These are phyloP conservation scores for Phainopepla nitens DNA, from an alignment of 2,113 vertebrate genomes.

Conservation along the genomic window DNA sequence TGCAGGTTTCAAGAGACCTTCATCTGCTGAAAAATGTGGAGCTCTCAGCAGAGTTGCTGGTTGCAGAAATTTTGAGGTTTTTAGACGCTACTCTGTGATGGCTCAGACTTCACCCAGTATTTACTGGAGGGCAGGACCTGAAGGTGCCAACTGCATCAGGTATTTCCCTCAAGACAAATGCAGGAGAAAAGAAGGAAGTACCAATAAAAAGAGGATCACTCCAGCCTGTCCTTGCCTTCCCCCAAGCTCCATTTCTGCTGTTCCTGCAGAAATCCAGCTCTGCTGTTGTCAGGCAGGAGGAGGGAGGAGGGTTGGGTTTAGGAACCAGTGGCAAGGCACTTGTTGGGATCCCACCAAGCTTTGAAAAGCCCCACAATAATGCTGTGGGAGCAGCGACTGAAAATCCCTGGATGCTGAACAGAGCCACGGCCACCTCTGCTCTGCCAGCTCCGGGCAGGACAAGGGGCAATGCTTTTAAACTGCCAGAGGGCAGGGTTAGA, in stretches of 20 bases:
- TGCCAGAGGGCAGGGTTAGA: background rate
- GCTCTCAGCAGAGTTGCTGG: background rate
- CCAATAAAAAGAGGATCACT: background rate
- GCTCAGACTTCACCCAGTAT: accelerated
- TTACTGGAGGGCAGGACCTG: background rate
- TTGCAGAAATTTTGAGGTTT: background rate
- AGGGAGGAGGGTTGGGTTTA: background rate
- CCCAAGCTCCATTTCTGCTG: background rate
- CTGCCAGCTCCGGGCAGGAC: background rate
- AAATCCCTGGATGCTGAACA: background rate
- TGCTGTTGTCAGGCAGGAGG: accelerated
- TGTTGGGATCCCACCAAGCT: background rate
- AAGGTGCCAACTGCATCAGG: background rate
- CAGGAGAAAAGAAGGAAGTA: background rate
- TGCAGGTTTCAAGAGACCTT: background rate
- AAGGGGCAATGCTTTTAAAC: background rate
- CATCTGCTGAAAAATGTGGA: accelerated
- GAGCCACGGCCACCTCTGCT: background rate
- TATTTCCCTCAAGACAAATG: background rate
- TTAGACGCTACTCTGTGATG: background rate
- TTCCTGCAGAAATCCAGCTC: background rate
- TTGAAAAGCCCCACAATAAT: accelerated
- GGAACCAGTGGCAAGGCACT: background rate
- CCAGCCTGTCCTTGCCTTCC: background rate
- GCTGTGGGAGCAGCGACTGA: accelerated